Conservation (phyloP, 1,140 invertebrate genomes). For the Drosophila nikananu region DNA sequence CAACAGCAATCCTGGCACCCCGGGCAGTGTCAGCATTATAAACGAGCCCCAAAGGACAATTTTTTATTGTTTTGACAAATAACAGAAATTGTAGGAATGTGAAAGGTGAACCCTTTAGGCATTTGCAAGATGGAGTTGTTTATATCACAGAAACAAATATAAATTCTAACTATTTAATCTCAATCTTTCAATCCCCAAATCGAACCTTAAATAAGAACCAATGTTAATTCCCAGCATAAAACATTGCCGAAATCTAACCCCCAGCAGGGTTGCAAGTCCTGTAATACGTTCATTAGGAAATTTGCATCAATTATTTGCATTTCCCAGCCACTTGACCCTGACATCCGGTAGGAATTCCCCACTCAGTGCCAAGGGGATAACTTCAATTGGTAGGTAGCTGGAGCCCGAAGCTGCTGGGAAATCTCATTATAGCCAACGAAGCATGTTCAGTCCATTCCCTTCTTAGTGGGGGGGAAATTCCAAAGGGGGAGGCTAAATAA, state of each 20-base stretch:
- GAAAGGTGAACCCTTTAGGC: conserved; percentile 1
- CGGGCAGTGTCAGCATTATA: conserved; percentile 13
- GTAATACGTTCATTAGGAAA: conserved; percentile 56
- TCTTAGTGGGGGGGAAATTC: background rate
- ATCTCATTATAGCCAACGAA: conserved; percentile 63
- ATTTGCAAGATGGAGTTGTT: background rate
- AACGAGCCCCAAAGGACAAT: conserved; percentile 23
- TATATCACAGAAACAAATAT: background rate
- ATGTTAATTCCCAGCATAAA: background rate
- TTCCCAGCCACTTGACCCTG: conserved; percentile 56
- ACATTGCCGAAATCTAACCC: background rate
- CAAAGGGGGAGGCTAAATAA: conserved; percentile 21
- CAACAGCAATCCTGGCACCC: background rate
- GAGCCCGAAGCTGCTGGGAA: conserved; percentile 20
- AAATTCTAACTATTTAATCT: background rate
- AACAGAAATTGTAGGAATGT: conserved; percentile 12
- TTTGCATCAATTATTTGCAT: conserved; percentile 64
- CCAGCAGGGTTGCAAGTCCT: background rate
- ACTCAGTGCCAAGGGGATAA: conserved; percentile 16
- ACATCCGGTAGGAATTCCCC: conserved; percentile 29
- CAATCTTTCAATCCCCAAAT: background rate
- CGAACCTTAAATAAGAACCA: background rate
- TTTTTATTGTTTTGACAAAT: conserved; percentile 20
- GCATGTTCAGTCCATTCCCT: conserved; percentile 28
- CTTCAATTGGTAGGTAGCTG: conserved; percentile 35